Conservation (phyloP, 2,888 invertebrate genomes). For the Pristionchus mayeri region DNA sequence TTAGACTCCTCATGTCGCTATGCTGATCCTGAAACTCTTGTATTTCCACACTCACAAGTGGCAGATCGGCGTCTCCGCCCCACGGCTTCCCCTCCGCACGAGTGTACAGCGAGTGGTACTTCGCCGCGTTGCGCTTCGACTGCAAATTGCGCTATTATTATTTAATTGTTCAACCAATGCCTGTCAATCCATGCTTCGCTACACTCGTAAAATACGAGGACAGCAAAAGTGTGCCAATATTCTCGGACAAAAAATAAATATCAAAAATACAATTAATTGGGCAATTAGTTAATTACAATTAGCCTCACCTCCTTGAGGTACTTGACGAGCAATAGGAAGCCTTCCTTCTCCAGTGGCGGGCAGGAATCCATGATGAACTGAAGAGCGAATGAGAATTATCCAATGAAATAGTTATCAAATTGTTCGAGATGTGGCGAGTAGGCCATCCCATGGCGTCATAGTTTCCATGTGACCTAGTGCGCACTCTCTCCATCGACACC, state of each 20-base stretch:
- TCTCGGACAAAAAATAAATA: not conserved
- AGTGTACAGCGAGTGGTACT: constrained; percentile 24
- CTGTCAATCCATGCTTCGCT: not conserved
- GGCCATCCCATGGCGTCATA: not conserved
- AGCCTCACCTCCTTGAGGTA: constrained; percentile 39
- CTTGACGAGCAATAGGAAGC: constrained; percentile 55
- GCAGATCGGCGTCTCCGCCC: not conserved
- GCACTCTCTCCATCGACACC: too few species aligned
- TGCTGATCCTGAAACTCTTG: too few species aligned
- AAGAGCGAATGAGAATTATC: not conserved
- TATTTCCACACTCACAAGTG: constrained; percentile 37
- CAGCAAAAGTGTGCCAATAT: not conserved
- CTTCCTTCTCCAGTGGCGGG: constrained; percentile 58
- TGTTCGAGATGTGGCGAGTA: too few species aligned
- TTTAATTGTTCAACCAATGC: not conserved
- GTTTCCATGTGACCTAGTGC: too few species aligned
- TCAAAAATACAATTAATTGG: not conserved
- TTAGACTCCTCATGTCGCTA: too few species aligned
- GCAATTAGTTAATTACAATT: not conserved
- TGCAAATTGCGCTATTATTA: not conserved
- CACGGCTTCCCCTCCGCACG: not conserved
- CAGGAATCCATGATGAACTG: constrained; percentile 61
- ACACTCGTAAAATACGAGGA: not conserved
- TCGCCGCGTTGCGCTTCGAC: not conserved
- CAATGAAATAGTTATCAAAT: too few species aligned